Evolutionary conservation across 1,140 invertebrate genomes (phyloP).

Genomic region (Caerostris extrusa): DNA sequence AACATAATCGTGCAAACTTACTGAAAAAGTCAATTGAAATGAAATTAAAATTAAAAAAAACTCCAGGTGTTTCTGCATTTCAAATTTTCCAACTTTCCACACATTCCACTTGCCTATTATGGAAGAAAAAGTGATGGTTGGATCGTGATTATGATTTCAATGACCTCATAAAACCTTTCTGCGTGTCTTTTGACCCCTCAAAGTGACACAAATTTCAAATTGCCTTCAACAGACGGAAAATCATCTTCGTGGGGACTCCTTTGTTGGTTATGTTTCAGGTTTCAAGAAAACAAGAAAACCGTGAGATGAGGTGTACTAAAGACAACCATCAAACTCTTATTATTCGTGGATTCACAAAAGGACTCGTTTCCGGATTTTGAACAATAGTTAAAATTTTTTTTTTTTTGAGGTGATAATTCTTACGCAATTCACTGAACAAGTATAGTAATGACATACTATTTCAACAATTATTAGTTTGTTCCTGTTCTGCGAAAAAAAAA

Average conservation of each 20-base stretch:
- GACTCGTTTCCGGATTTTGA: not conserved
- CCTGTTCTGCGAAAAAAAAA: too few species aligned
- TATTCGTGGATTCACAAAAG: not conserved
- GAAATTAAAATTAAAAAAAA: not conserved
- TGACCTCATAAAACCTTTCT: slow-evolving; percentile 28
- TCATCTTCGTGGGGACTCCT: slow-evolving; percentile 10
- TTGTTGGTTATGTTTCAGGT: slow-evolving; percentile 33
- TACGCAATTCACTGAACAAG: not conserved
- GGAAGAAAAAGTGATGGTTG: slow-evolving; percentile 8
- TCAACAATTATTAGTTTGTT: not conserved
- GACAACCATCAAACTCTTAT: slow-evolving; percentile 6
- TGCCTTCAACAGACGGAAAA: slow-evolving; percentile 28
- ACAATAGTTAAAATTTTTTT: not conserved
- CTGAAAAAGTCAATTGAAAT: too few species aligned
- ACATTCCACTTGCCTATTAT: not conserved
- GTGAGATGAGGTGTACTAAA: slow-evolving; percentile 8
- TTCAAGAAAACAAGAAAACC: slow-evolving; percentile 35
- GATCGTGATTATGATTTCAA: slow-evolving; percentile 41
- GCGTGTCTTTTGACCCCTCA: slow-evolving; percentile 29
- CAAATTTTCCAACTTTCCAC: slow-evolving; percentile 8
- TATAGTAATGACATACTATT: not conserved
- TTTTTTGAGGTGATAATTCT: not conserved
- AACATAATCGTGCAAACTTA: too few species aligned
- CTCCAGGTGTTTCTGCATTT: not conserved
- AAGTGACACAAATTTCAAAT: slow-evolving; percentile 51